Conservation (phyloP, 2,113 vertebrate genomes). For the Baryphthengus martii region DNA sequence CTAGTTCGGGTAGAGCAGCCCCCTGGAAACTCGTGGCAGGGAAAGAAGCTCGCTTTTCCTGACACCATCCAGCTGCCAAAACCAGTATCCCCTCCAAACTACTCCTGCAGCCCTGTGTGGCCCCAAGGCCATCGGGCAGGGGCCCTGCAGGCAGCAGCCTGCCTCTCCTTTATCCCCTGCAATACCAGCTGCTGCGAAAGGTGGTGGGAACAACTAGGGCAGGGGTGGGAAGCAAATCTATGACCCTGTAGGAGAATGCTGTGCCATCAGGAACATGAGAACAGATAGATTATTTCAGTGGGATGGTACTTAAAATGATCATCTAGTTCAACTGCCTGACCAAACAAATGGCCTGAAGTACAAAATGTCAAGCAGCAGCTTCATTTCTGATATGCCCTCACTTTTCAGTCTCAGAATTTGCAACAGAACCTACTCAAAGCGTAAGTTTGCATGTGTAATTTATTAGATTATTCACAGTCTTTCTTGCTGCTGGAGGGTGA, state of each 20-base stretch:
- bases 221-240: not conserved
- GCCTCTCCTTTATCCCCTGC: not conserved
- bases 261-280: not conserved
- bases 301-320: not conserved
- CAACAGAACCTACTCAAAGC: not conserved
- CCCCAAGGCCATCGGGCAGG: rapidly evolving
- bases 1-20: not conserved
- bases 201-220: not conserved
- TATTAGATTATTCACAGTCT: not conserved
- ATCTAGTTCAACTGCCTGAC: not conserved
- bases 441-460: not conserved
- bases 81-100: not conserved
- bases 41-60: not conserved
- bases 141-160: not conserved
- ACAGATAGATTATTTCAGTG: not conserved
- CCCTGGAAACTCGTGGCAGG: not conserved
- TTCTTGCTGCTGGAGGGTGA: not conserved
- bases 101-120: not conserved
- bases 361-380: not conserved
- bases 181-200: not conserved
- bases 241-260: not conserved
- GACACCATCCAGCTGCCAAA: not conserved
- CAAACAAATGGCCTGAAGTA: not conserved
- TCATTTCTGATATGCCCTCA: not conserved
- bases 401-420: not conserved